Evolutionary conservation across 2,888 invertebrate species (phyloP).

Genomic region (Drosophila monieri): DNA sequence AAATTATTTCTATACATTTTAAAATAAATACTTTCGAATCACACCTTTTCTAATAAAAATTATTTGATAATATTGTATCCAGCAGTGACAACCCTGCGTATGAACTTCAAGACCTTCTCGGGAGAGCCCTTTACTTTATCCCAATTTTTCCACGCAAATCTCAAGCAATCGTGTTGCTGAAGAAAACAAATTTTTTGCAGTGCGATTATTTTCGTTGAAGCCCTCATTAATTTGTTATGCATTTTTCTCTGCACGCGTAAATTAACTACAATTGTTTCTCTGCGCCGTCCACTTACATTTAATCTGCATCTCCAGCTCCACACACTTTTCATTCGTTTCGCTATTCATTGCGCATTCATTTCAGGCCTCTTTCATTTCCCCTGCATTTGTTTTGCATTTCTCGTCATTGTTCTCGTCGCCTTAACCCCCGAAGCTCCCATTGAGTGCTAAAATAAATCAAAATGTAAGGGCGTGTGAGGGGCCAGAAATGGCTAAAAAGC

Average conservation of each 20-base stretch:
- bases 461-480: conserved; percentile 42
- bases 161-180: neutral
- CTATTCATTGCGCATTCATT: conserved; percentile 60
- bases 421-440: conserved; percentile 44
- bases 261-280: conserved; percentile 76
- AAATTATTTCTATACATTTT: too few species aligned
- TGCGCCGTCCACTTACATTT: conserved; percentile 68
- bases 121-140: neutral
- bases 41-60: too few species aligned
- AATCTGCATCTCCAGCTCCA: conserved; percentile 65
- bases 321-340: conserved; percentile 52
- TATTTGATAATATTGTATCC: neutral
- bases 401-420: conserved; percentile 49
- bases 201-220: conserved; percentile 26
- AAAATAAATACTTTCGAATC: too few species aligned
- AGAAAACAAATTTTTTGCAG: neutral
- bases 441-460: conserved; percentile 77
- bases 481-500: conserved; percentile 37
- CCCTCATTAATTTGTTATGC: conserved; percentile 77
- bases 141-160: too few species aligned
- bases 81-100: neutral
- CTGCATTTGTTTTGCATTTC: conserved; percentile 59
- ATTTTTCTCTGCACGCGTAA: conserved; percentile 65
- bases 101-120: neutral
- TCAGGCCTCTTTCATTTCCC: conserved; percentile 61